Base-by-base conservation (phyloP, 1,140 invertebrate species). In the Wasmannia auropunctata region DNA sequence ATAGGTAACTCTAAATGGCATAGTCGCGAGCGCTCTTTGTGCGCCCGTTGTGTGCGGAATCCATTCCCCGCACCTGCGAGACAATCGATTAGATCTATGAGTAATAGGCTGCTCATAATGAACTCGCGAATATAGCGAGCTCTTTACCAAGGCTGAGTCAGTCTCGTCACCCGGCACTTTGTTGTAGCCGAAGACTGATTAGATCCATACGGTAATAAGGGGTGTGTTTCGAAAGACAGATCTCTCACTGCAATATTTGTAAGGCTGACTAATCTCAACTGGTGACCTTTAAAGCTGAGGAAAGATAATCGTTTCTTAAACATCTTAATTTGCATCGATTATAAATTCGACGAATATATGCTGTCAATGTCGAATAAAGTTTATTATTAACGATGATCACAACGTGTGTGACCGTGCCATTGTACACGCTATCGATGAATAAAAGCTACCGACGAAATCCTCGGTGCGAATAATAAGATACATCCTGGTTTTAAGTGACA, bases 41-140 rank as follows among this genome's bases (percentile, higher is more conserved):
- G 49, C 25, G 10, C 34, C 14, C n/a, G n/a, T n/a, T n/a, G n/a
- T n/a, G 43, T 14, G n/a, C 16, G 6, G 34, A 72, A 69, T 58
- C 54, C 67, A 51, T 31, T 54, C 16, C 28, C 75, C 31, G 69
- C 88, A 90, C 88, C 88, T 90, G 88, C 74, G 74, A 46, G 49
- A 70, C 22, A 72, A 65, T 86, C 69, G 75, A 88, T 88, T 31
- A 31, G 49, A 28, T 14, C 67, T 74, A 83, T 83, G 79, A 83
- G 37, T 63, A 88, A 86, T 70, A 76, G 62, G 60, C 31, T 31
- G 76, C 58, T 58, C 49, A 25, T 72, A 81, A 69, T 37, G 19
- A 70, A 67, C 46, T 25, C 56, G 25, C 58, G 34, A 40, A 46
- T 46, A 31, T 49, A n/a, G 34, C 34, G 10, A 58, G 54, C 19